Evolutionary conservation across 2,888 invertebrate species (phyloP), one percentile per base, ranked within the genome.

Genomic region (Pseudanteris insignis): DNA sequence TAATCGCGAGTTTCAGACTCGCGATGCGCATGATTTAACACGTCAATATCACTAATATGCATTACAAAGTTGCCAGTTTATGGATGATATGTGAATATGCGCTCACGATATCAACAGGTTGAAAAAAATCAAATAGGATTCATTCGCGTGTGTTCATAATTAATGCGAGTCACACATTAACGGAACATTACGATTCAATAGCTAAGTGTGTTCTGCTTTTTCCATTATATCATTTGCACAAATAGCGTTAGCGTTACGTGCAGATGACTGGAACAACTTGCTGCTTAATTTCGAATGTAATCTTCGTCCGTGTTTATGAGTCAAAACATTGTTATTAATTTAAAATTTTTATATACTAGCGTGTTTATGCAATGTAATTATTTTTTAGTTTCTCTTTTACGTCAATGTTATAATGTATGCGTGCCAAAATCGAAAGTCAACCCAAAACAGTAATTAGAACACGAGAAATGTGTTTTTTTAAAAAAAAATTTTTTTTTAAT

Each of bases 41-140:
- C 40, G 37, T 43, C n/a, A n/a, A n/a, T n/a, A n/a, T n/a, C n/a
- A 36, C 37, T 44, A 36, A 47, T 47, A 18, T 28, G 41, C 34
- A 2, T 41, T 41, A 53, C 43, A 18, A 18, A 13, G 32, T 33
- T 43, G 53, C 53, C 29, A 37, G 43, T 44, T 53, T 46, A 21
- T 43, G 36, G 24, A 34, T 33, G 40, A n/a, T 43, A 54, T 44
- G 44, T 54, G 25, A 54, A 54, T 44, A 38, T 43, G 29, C 36
- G 54, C 15, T 7, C 24, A 18, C 18, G 36, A 37, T 37, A 37
- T 44, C 44, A 54, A 54, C 54, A 54, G 44, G 54, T 54, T 44
- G 44, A 18, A 48, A 47, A 47, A 47, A 47, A 36, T 37, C 24
- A 37, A 37, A 29, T 37, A 30, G 36, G 37, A 37, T 38, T 38